phyloP scores from a whole-genome alignment of 2,888 invertebrate genomes.

The Dendrolimus pini region DNA sequence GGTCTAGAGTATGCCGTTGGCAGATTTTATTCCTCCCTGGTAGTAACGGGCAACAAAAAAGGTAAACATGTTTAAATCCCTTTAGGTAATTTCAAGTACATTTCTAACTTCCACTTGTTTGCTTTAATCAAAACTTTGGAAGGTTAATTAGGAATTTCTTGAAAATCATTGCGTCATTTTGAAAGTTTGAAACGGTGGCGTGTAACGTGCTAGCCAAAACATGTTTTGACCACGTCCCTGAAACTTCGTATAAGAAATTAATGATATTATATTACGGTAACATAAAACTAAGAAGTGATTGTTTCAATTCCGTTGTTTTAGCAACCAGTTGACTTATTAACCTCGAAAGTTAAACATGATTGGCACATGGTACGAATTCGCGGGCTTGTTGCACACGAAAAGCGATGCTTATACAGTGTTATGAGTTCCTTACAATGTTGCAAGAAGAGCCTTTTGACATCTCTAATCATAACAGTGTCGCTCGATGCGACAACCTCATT shows the following conservation, averaged over 20 bases:
- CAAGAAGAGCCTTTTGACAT: too few relatives aligned
- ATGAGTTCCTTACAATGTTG: too few relatives aligned
- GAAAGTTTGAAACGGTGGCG: background rate
- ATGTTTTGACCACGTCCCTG: background rate
- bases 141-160: background rate
- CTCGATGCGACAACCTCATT: too few relatives aligned
- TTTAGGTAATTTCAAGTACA: background rate
- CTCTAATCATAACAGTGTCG: too few relatives aligned
- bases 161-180: background rate
- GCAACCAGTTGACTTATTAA: background rate
- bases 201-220: background rate
- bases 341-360: background rate
- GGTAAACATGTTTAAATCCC: background rate
- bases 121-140: background rate
- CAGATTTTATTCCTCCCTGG: too few relatives aligned
- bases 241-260: background rate
- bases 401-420: background rate
- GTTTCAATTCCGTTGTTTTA: background rate
- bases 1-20: too few relatives aligned
- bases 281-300: background rate
- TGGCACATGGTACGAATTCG: background rate
- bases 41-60: background rate
- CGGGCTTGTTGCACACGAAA: background rate
- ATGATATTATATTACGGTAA: background rate
- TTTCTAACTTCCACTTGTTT: background rate